Percentiles rank a stretch among this genome's conserved stretches.
Evolutionary conservation across 1,140 invertebrate species (phyloP).

Genomic region (Zaprionus ornatus): DNA sequence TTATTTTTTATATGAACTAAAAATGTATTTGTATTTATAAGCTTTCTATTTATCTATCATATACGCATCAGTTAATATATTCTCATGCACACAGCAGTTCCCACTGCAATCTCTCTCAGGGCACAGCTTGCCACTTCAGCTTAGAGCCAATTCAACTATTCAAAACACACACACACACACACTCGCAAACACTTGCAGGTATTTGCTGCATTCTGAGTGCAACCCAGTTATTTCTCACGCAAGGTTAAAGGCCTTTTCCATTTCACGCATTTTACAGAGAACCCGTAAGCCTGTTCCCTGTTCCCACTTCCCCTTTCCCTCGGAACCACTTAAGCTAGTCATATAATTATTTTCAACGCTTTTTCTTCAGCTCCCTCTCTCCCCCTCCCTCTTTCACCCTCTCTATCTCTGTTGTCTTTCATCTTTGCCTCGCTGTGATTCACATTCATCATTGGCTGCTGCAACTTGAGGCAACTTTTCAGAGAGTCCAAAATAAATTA

Average conservation of each 20-base stretch:
- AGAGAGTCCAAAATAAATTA: constrained; percentile 17
- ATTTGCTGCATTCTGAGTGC: constrained; percentile 14
- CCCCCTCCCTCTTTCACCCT: background rate
- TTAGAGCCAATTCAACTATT: background rate
- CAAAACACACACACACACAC: background rate
- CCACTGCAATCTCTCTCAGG: background rate
- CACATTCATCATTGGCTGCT: constrained; percentile 39
- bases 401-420: background rate
- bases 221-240: constrained; percentile 27
- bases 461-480: constrained; percentile 54
- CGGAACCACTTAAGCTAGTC: constrained; percentile 37
- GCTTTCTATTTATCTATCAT: too few species aligned
- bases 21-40: too few species aligned
- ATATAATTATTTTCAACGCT: constrained; percentile 66
- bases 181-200: background rate
- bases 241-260: constrained; percentile 64
- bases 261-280: constrained; percentile 68
- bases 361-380: background rate
- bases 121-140: background rate
- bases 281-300: constrained; percentile 26
- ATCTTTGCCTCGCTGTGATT: constrained; percentile 22
- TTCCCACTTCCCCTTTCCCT: background rate
- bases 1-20: too few species aligned
- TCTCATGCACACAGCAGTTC: background rate
- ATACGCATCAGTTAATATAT: background rate